Evolutionary conservation across 2,888 invertebrate genomes (phyloP), one percentile per base, ranked within the genome.

Genomic region (Eupithecia subfuscata): DNA sequence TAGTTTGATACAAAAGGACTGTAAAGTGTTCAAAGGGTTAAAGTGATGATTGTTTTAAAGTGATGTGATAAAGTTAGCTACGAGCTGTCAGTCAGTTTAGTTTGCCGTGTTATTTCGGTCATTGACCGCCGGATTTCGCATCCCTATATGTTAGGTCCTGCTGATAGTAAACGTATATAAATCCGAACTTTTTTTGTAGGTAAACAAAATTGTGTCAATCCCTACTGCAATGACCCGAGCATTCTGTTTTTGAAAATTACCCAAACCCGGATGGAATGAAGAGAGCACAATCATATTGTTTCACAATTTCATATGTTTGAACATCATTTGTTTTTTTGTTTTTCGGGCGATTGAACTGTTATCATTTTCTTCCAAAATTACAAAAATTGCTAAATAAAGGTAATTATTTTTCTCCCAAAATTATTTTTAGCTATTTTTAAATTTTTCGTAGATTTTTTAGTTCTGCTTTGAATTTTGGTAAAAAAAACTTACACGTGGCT

Each of bases 271-370:
- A 94, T 95, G 95, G 94, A 94, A 95, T 94, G 94, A 94, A 90
- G 92, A 94, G 93, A 93, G 93, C 92, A 94, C 90, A 89, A 90
- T 92, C 93, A 90, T 88, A 94, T 95, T 95, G 94, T 95, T 95
- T 94, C 91, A 91, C 89, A 92, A 90, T 94, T 95, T 95, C 94
- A 89, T 93, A 94, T 94, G 94, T 95, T 94, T 94, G 92, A 94
- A 91, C 92, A 92, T 93, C 95, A 94, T 94, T 95, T 95, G 95
- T 95, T 95, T 95, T 94, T 95, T 95, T 95, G 94, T 94, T 95
- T 95, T 94, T 95, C 94, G 94, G 94, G 93, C 94, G 92, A 91
- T 92, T 93, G 93, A 90, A 92, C 90, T 90, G 90, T 90, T 92
- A 91, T 93, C 90, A 92, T 91, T 94, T 94, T 92, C 93, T 94